Conservation (phyloP, 2,888 invertebrate genomes). For the Cheilosia scutellata region DNA sequence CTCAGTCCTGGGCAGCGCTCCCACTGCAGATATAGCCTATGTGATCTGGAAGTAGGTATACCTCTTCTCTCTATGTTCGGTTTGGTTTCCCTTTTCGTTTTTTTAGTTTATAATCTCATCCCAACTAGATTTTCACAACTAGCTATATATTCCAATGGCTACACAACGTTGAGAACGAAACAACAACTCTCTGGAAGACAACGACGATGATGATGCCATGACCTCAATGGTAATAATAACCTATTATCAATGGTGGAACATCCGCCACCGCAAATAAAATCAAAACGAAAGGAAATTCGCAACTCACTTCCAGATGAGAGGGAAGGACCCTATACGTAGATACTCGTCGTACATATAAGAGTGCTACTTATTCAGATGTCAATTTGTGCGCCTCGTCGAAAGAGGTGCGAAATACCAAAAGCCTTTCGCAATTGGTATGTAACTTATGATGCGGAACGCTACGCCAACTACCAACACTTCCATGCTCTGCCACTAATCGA, state of each 20-base stretch:
- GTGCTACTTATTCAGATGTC: conserved; percentile 73
- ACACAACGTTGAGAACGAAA: conserved; percentile 34
- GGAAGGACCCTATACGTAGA: neutral
- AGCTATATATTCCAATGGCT: conserved; percentile 55
- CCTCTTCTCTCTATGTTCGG: conserved; percentile 24
- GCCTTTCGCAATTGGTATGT: conserved; percentile 11
- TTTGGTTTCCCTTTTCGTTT: conserved; percentile 64
- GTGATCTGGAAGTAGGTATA: conserved; percentile 33
- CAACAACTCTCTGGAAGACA: conserved; percentile 38
- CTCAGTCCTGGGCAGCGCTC: neutral
- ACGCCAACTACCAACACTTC: conserved; percentile 44
- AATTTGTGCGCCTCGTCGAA: conserved; percentile 60
- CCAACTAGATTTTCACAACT: conserved; percentile 67
- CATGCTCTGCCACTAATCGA: conserved; percentile 55
- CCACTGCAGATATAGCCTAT: conserved; percentile 8
- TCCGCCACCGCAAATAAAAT: conserved; percentile 73
- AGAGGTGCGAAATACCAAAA: conserved; percentile 68
- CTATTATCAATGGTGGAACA: conserved; percentile 75
- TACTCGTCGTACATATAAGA: conserved; percentile 6
- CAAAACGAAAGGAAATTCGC: conserved; percentile 55
- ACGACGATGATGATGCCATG: conserved; percentile 67
- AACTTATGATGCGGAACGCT: conserved; percentile 64
- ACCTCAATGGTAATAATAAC: conserved; percentile 75
- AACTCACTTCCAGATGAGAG: conserved; percentile 32
- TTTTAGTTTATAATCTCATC: conserved; percentile 49